Conservation (phyloP, 1,140 invertebrate genomes). For the Steinernema feltiae region DNA sequence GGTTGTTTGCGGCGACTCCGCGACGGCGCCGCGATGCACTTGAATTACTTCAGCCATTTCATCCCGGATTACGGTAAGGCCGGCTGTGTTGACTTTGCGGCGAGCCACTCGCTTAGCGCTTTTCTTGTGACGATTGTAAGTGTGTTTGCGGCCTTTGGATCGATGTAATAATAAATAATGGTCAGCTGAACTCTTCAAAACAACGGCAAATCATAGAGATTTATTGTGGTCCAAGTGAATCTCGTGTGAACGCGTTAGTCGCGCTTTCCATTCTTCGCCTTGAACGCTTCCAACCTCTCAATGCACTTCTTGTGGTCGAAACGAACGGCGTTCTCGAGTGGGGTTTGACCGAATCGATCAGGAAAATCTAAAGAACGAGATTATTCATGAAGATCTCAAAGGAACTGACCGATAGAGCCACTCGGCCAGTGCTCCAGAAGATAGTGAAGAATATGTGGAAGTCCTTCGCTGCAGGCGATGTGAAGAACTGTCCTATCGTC, state of each 20-base stretch:
- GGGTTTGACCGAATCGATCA: constrained; percentile 34
- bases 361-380: background rate
- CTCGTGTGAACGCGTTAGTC: background rate
- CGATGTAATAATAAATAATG: no score
- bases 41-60: constrained; percentile 10
- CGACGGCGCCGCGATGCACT: background rate
- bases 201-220: background rate
- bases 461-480: constrained; percentile 59
- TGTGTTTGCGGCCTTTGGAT: background rate
- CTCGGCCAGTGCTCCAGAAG: constrained; percentile 66
- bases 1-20: background rate
- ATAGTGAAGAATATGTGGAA: constrained; percentile 37
- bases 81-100: constrained; percentile 14
- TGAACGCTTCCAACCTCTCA: background rate
- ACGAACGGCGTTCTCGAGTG: constrained; percentile 32
- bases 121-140: background rate
- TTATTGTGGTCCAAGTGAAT: background rate
- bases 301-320: constrained; percentile 37
- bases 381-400: constrained; percentile 62
- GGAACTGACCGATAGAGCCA: constrained; percentile 55
- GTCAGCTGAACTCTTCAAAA: no score
- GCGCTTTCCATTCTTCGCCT: background rate
- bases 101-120: background rate
- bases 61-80: background rate
- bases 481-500: constrained; percentile 67